phyloP scores from a whole-genome alignment of 2,113 vertebrate genomes.

The Casuarius casuarius region DNA sequence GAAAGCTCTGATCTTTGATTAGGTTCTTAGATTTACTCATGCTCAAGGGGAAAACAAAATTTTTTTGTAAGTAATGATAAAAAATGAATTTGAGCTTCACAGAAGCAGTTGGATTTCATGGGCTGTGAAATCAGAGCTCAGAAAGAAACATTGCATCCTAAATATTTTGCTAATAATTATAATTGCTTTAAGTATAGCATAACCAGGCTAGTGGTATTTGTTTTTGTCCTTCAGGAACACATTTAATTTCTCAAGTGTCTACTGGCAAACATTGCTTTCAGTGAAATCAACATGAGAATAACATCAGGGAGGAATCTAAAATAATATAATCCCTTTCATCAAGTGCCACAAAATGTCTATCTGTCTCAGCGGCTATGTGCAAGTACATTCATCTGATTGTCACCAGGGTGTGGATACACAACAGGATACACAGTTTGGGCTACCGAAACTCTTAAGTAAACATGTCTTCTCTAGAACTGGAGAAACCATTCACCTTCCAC shows the following conservation, averaged over 20 bases:
- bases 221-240: neutral
- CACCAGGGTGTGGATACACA: neutral
- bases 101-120: neutral
- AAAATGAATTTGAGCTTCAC: neutral
- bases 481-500: neutral
- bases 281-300: neutral
- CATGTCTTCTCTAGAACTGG: neutral
- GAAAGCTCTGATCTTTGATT: neutral
- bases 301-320: constrained; percentile 7
- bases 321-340: neutral
- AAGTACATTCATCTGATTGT: neutral
- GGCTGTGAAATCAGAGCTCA: neutral
- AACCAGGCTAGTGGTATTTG: neutral
- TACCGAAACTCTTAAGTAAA: neutral
- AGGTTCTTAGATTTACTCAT: neutral
- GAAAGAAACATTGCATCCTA: neutral
- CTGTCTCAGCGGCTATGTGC: neutral
- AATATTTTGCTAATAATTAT: constrained; percentile 16
- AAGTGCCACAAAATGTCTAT: neutral
- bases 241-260: neutral
- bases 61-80: neutral
- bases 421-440: neutral
- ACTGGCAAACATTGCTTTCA: neutral
- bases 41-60: neutral
- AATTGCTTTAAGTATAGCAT: neutral